Evolutionary conservation across 2,113 vertebrate genomes (phyloP).

Genomic region (Daubentonia madagascariensis): DNA sequence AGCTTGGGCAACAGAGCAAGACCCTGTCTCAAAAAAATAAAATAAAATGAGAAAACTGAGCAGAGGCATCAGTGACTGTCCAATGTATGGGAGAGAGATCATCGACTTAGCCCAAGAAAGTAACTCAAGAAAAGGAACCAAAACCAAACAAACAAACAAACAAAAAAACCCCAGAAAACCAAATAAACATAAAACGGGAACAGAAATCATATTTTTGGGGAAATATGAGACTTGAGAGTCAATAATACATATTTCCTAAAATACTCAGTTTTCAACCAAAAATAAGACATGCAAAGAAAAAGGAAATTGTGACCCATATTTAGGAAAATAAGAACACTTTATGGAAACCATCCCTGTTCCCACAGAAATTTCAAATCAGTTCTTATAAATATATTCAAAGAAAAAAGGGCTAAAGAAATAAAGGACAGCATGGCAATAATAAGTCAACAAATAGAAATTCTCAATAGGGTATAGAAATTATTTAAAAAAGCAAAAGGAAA

Average conservation of each 20-base stretch:
- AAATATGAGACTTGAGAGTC: neutral
- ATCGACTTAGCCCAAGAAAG: neutral
- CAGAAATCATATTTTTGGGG: neutral
- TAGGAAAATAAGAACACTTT: neutral
- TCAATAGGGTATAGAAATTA: neutral
- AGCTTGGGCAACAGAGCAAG: too few species aligned
- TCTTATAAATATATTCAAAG: neutral
- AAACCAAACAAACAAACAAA: neutral
- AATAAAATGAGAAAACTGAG: neutral
- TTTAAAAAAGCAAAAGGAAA: neutral
- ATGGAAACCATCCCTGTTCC: neutral
- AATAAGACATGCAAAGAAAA: neutral
- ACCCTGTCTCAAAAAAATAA: neutral
- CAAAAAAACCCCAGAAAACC: neutral
- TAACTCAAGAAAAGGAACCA: neutral
- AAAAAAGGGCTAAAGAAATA: neutral
- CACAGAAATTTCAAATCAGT: neutral
- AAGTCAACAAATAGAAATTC: neutral
- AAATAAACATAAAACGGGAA: neutral
- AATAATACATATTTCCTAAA: neutral
- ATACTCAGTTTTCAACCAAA: neutral
- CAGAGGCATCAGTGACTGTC: neutral
- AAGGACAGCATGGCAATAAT: neutral
- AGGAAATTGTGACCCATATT: neutral
- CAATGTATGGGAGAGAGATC: neutral